phyloP scores from a whole-genome alignment of 2,888 invertebrate genomes.

The Dryocosmus kuriphilus region DNA sequence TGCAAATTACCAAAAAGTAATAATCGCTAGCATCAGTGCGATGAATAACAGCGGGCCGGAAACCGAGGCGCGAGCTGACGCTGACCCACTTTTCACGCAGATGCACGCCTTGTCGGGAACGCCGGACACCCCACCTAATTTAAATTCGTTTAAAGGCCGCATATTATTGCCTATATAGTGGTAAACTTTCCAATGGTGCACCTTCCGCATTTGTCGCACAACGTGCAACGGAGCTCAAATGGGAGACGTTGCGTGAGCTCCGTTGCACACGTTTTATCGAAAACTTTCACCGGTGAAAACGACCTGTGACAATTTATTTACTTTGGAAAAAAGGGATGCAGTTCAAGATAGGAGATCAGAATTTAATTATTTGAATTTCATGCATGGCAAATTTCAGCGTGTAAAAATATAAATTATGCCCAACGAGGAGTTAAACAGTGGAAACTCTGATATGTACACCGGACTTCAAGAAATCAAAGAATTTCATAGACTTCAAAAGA shows the following conservation, averaged over 20 bases:
- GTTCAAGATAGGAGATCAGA: too few species aligned
- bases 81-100: slow-evolving; percentile 25
- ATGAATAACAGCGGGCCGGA: slow-evolving; percentile 10
- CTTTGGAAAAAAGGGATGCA: neutral
- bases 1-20: slow-evolving; percentile 31
- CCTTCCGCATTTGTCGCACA: slow-evolving; percentile 33
- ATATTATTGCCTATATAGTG: slow-evolving; percentile 62
- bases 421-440: too few species aligned
- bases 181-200: slow-evolving; percentile 26
- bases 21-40: slow-evolving; percentile 18
- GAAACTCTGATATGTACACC: too few species aligned
- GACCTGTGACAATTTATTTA: neutral
- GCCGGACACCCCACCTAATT: slow-evolving; percentile 60
- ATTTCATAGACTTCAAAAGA: too few species aligned
- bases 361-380: too few species aligned
- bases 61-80: slow-evolving; percentile 13
- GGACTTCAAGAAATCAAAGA: too few species aligned
- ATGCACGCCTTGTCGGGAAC: slow-evolving; percentile 34
- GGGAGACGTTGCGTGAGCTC: slow-evolving; percentile 9
- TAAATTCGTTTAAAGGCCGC: slow-evolving; percentile 67
- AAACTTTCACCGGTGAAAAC: slow-evolving; percentile 7
- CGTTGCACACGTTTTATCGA: slow-evolving; percentile 12
- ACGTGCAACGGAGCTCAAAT: neutral
- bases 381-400: too few species aligned
- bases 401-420: too few species aligned